phyloP scores from a whole-genome alignment of 2,888 invertebrate genomes.

The Eubasilissa splendida region DNA sequence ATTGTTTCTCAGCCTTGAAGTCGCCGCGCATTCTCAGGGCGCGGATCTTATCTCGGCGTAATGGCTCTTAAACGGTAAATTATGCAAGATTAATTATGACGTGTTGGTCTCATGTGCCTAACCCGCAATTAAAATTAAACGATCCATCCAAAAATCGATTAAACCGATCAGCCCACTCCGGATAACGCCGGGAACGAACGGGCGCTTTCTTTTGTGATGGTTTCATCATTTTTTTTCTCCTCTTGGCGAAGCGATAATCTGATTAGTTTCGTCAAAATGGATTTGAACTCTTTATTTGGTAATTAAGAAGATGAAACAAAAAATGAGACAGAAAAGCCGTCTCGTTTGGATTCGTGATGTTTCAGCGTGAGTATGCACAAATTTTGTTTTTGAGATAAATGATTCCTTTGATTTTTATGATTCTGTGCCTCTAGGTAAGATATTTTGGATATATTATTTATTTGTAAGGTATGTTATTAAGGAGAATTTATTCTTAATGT shows the following conservation, averaged over 20 bases:
- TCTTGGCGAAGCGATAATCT: conserved; percentile 17
- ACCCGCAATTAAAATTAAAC: conserved; percentile 57
- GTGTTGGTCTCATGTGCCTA: conserved; percentile 46
- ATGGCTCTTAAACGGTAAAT: conserved; percentile 56
- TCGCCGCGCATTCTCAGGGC: not conserved
- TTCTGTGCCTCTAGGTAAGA: too few relatives aligned
- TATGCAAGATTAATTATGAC: conserved; percentile 57
- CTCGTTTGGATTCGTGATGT: too few relatives aligned
- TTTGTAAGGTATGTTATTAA: too few relatives aligned
- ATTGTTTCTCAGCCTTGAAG: conserved; percentile 5
- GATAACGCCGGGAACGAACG: conserved; percentile 14
- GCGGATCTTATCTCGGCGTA: conserved; percentile 53
- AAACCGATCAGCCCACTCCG: conserved; percentile 46
- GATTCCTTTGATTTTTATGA: too few relatives aligned
- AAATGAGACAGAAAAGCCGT: too few relatives aligned
- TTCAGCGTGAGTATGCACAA: too few relatives aligned
- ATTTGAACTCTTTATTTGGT: conserved; percentile 17
- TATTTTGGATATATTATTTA: too few relatives aligned
- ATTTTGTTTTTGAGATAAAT: too few relatives aligned
- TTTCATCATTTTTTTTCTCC: not conserved
- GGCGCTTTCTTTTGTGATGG: conserved; percentile 4
- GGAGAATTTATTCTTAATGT: too few relatives aligned
- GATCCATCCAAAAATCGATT: conserved; percentile 58
- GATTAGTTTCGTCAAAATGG: conserved; percentile 24
- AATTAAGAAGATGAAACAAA: conserved; percentile 6